Evolutionary conservation across 2,888 invertebrate species (phyloP), one percentile per base, ranked within the genome.

Genomic region (Lamellibrachia satsuma): DNA sequence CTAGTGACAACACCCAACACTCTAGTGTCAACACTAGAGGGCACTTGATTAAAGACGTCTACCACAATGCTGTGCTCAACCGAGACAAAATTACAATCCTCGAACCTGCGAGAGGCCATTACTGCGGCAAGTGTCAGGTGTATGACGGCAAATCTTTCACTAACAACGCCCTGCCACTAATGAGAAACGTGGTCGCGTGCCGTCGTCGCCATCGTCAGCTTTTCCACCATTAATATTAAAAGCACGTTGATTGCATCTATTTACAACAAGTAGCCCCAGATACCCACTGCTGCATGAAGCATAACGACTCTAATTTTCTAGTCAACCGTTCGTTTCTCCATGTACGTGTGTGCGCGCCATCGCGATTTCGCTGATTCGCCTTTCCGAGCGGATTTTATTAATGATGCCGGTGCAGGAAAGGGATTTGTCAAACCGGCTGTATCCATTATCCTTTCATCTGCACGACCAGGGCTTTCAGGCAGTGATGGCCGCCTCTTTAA

Each of bases 191-290:
- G 75, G 75, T 75, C 22, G 75, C 75, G 75, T 75, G 75, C 75
- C 75, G 22, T 6, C 75, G 22, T 75, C 75, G n/a, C 75, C 75
- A 75, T 7, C 3, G 8, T n/a, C 75, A 75, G 75, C 75, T 75
- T 75, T 75, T 75, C 75, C 75, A 75, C 75, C 75, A 75, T 75
- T 75, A 75, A 75, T 75, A 75, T 75, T 75, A 75, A 75, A n/a
- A 75, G 75, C 22, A 75, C n/a, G 75, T 75, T 75, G 75, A 75
- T 75, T 75, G 75, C 75, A 75, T 75, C 75, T 75, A 75, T 75
- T 75, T 75, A 75, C 75, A 75, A 75, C 75, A 75, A 75, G 75
- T 75, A 75, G 75, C n/a, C 22, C 15, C 75, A 55, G 75, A 75
- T 39, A 39, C 75, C 75, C 75, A 15, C 75, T 22, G 75, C 75